These are phyloP conservation scores for Agriopis leucophaearia DNA, from an alignment of 2,888 invertebrate genomes.

Conservation along the genomic window DNA sequence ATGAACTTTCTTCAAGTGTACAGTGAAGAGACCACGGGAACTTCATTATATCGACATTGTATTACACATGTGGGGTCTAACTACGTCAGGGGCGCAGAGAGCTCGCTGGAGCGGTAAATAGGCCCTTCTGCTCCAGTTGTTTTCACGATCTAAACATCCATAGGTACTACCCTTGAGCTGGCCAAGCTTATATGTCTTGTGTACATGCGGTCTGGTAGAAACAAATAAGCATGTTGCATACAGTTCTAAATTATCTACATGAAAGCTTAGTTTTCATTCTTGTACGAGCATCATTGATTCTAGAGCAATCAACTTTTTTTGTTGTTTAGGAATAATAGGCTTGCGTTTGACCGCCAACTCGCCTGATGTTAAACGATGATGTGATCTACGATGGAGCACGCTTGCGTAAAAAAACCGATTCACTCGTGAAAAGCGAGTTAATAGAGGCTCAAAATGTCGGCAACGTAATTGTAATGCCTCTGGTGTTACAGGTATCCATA, in stretches of 20 bases:
- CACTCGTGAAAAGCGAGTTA: too few species aligned
- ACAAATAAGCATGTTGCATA: not conserved
- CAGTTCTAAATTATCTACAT: not conserved
- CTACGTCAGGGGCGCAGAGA: conserved; percentile 70
- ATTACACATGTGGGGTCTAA: conserved; percentile 59
- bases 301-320: too few species aligned
- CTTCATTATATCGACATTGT: conserved; percentile 65
- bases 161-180: conserved; percentile 45
- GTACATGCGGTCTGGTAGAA: conserved; percentile 9
- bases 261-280: not conserved
- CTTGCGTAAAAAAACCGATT: too few species aligned
- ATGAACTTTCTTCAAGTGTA: conserved; percentile 23
- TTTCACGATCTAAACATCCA: conserved; percentile 67
- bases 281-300: not conserved
- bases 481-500: too few species aligned
- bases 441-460: too few species aligned
- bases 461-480: too few species aligned
- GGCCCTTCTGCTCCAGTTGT: conserved; percentile 80
- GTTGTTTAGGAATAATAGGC: too few species aligned
- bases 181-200: conserved; percentile 17
- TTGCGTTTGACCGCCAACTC: too few species aligned
- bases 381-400: too few species aligned
- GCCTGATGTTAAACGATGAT: too few species aligned
- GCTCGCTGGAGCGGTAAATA: conserved; percentile 78
- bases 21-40: conserved; percentile 40